phyloP scores from a whole-genome alignment of 2,113 vertebrate species.

The Taxidea taxus region DNA sequence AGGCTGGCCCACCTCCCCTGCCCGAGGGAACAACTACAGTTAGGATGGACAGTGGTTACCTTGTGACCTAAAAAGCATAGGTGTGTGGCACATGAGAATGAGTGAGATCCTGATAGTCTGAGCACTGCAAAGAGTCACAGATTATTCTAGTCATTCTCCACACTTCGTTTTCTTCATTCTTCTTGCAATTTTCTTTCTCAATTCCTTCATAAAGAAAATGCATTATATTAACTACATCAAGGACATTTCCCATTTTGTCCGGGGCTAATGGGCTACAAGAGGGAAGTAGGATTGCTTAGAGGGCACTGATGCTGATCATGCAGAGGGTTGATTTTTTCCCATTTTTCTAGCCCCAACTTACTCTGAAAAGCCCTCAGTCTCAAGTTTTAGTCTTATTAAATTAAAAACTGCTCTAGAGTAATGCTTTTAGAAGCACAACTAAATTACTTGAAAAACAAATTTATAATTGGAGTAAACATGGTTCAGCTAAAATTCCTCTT shows the following conservation, averaged over 20 bases:
- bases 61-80: neutral
- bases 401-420: slow-evolving; percentile 39
- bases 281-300: neutral
- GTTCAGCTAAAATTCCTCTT: slow-evolving; percentile 47
- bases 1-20: neutral
- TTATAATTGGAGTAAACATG: slow-evolving; percentile 47
- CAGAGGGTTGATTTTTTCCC: neutral
- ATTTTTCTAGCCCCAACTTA: neutral
- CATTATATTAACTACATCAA: neutral
- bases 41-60: too few relatives aligned
- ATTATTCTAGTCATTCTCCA: neutral
- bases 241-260: neutral
- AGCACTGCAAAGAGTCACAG: fast-evolving
- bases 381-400: slow-evolving; percentile 47
- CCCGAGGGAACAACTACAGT: fast-evolving
- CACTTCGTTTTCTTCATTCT: neutral
- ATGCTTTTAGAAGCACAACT: slow-evolving; percentile 53
- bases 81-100: neutral
- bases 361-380: slow-evolving; percentile 37
- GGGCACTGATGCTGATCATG: neutral
- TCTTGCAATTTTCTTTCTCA: neutral
- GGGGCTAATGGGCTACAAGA: fast-evolving
- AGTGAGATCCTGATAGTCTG: neutral
- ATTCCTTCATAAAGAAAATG: neutral
- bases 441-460: slow-evolving; percentile 52